Percentiles rank a stretch among this genome's conserved stretches.
Conservation (phyloP, 2,797 vertebrate species). For the Anableps anableps region DNA sequence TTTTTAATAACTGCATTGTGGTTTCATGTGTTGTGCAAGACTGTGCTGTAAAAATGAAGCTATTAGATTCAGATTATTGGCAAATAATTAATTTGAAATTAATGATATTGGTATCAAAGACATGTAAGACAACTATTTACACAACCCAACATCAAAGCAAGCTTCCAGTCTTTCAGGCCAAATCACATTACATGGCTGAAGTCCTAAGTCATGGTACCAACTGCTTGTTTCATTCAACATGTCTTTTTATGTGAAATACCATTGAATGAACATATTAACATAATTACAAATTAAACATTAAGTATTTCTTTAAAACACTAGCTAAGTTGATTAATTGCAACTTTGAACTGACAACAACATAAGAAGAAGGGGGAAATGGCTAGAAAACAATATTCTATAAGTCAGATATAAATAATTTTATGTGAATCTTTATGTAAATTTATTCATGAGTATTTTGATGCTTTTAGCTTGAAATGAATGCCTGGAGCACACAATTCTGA, state of each 20-base stretch:
- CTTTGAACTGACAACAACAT: neutral
- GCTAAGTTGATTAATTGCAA: neutral
- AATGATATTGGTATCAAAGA: neutral
- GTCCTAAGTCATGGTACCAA: neutral
- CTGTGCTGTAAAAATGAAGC: neutral
- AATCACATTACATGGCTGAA: neutral
- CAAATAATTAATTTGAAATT: neutral
- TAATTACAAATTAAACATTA: neutral
- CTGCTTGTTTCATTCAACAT: neutral
- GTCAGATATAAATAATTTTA: neutral
- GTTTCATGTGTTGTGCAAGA: neutral
- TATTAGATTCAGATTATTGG: neutral
- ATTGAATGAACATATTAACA: neutral
- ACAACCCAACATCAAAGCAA: neutral
- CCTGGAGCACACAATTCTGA: neutral
- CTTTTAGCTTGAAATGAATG: constrained; percentile 23
- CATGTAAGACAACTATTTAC: neutral
- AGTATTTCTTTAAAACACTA: neutral
- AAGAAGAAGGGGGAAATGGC: neutral
- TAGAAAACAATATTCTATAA: neutral
- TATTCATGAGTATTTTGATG: constrained; percentile 35
- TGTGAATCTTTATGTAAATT: constrained; percentile 8
- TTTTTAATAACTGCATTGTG: neutral
- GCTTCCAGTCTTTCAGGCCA: neutral
- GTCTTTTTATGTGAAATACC: neutral